Percentiles rank a stretch among this genome's conserved stretches.
Evolutionary conservation across 2,888 invertebrate species (phyloP).

Genomic region (Drosophila lacicola): DNA sequence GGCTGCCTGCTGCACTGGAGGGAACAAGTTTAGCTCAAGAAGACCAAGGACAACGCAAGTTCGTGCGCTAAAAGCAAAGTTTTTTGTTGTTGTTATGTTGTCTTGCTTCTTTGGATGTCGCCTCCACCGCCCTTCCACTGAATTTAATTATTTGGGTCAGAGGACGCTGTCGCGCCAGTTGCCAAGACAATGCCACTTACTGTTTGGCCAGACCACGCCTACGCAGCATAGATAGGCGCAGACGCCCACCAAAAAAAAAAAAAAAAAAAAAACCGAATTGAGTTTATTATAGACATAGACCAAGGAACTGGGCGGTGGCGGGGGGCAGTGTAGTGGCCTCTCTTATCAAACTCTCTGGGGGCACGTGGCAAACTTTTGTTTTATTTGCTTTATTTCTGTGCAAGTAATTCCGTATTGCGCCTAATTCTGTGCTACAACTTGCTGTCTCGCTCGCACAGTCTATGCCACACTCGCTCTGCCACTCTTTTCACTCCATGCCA

Average conservation of each 20-base stretch:
- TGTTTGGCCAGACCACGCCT: constrained; percentile 18
- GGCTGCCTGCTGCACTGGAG: constrained; percentile 37
- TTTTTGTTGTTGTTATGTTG: constrained; percentile 11
- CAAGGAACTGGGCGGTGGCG: not conserved
- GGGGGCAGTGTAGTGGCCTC: not conserved
- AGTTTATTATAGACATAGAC: constrained; percentile 62
- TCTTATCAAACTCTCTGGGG: constrained; percentile 39
- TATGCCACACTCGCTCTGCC: not conserved
- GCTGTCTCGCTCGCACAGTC: constrained; percentile 11
- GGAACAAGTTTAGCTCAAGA: constrained; percentile 43
- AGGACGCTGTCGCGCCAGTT: constrained; percentile 64
- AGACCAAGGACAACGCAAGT: constrained; percentile 40
- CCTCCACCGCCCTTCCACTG: constrained; percentile 38
- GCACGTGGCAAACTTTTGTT: constrained; percentile 61
- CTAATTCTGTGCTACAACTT: constrained; percentile 60
- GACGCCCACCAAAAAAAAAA: constrained; percentile 7
- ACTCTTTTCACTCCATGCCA: constrained; percentile 23
- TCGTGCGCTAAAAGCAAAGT: constrained; percentile 62
- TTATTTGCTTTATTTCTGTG: constrained; percentile 70
- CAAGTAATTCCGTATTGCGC: constrained; percentile 72
- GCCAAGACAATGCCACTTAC: constrained; percentile 69
- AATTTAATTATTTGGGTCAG: constrained; percentile 81
- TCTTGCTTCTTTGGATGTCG: not conserved
- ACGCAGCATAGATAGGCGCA: constrained; percentile 1
- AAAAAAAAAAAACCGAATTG: constrained; percentile 58